Evolutionary conservation across 1,140 invertebrate genomes (phyloP).

Genomic region (Drosophila oshimai): DNA sequence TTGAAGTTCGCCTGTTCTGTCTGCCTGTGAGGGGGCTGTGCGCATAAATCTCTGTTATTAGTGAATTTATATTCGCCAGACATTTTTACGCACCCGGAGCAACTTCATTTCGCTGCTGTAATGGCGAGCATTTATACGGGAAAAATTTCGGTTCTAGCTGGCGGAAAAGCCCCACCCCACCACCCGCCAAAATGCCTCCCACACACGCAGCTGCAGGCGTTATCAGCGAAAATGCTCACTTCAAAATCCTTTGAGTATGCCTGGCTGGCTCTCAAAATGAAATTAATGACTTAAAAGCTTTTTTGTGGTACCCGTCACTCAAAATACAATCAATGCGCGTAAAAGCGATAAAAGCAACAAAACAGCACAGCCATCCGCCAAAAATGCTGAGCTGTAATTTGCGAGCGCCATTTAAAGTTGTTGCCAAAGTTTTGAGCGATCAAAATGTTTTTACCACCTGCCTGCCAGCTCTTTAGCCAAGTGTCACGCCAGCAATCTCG

Average conservation of each 20-base stretch:
- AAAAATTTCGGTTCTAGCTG: neutral
- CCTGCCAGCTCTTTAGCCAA: constrained; percentile 8
- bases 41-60: constrained; percentile 72
- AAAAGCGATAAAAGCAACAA: constrained; percentile 42
- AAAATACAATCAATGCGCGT: constrained; percentile 77
- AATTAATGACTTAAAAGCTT: constrained; percentile 80
- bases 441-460: constrained; percentile 61
- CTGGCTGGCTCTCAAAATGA: constrained; percentile 58
- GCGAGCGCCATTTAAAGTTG: constrained; percentile 58
- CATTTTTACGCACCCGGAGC: constrained; percentile 49
- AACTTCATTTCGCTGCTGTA: constrained; percentile 38
- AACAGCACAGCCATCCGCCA: neutral
- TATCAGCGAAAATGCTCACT: constrained; percentile 58
- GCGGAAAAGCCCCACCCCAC: neutral
- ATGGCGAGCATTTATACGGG: constrained; percentile 20
- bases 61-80: constrained; percentile 56
- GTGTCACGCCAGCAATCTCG: constrained; percentile 36
- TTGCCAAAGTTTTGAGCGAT: constrained; percentile 67
- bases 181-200: no score
- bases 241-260: constrained; percentile 70
- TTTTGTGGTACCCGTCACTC: constrained; percentile 77
- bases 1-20: constrained; percentile 9
- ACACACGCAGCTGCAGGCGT: constrained; percentile 16
- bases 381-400: constrained; percentile 61
- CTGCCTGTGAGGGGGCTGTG: neutral